Percentiles rank a stretch among this genome's conserved stretches.
Conservation (phyloP, 2,888 invertebrate genomes). For the Leucoma salicis region DNA sequence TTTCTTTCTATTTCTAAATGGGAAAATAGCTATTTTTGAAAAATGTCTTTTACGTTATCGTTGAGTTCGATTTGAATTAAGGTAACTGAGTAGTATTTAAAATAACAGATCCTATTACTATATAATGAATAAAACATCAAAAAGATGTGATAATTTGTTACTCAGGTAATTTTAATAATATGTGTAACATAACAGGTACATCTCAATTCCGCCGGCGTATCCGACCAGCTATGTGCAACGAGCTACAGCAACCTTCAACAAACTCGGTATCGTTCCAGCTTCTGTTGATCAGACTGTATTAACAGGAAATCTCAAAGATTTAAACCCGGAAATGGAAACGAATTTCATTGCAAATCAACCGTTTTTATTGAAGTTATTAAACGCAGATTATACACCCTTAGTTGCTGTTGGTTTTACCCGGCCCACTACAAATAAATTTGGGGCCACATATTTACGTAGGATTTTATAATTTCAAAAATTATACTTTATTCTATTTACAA, state of each 20-base stretch:
- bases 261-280: slow-evolving; percentile 12
- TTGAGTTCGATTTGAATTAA: too few species aligned
- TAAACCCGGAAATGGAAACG: neutral
- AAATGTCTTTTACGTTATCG: too few species aligned
- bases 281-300: slow-evolving; percentile 1
- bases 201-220: slow-evolving; percentile 31
- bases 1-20: too few species aligned
- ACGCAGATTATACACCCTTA: slow-evolving; percentile 8
- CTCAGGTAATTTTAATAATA: too few species aligned
- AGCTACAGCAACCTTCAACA: slow-evolving; percentile 21
- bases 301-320: neutral
- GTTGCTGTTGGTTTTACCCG: neutral
- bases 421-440: neutral
- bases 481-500: too few species aligned
- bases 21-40: too few species aligned
- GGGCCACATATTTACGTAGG: neutral
- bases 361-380: slow-evolving; percentile 12
- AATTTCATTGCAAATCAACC: slow-evolving; percentile 20
- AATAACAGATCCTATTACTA: too few species aligned
- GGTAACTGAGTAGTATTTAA: too few species aligned
- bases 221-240: slow-evolving; percentile 31
- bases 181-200: slow-evolving; percentile 22
- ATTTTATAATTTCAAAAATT: neutral
- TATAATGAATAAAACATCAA: too few species aligned
- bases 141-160: too few species aligned